These are phyloP conservation scores for Microcebus ravelobensis DNA, from an alignment of 2,113 vertebrate genomes.

Conservation along the genomic window DNA sequence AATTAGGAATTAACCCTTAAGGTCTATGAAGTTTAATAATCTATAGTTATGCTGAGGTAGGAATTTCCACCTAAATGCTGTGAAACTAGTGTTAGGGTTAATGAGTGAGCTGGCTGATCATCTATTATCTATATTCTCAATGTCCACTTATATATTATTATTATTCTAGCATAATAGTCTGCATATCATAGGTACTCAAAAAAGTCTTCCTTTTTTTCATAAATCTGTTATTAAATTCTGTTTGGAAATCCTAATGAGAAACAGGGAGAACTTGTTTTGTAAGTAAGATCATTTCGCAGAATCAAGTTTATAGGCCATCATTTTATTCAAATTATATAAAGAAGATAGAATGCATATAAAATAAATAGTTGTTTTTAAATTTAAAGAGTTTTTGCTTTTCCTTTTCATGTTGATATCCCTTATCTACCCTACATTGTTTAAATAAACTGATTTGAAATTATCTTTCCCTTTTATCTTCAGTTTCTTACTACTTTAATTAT, in stretches of 20 bases:
- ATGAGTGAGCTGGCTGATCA: background rate
- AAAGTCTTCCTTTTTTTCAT: background rate
- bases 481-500: background rate
- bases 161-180: background rate
- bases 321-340: slow-evolving; percentile 22
- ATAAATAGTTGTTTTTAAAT: slow-evolving; percentile 24
- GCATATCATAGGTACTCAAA: background rate
- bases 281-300: slow-evolving; percentile 15
- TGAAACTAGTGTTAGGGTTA: background rate
- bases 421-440: background rate
- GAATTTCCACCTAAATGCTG: background rate
- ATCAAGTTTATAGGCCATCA: slow-evolving; percentile 9
- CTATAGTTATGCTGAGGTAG: background rate
- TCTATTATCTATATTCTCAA: background rate
- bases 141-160: slow-evolving; percentile 3
- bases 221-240: background rate
- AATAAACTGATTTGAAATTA: slow-evolving; percentile 48
- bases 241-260: slow-evolving; percentile 36
- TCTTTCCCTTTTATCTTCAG: slow-evolving; percentile 14
- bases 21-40: background rate
- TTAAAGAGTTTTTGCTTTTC: slow-evolving; percentile 10
- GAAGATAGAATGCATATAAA: background rate
- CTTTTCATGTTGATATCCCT: background rate
- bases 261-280: background rate
- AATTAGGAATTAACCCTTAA: background rate